phyloP scores from a whole-genome alignment of 2,113 vertebrate genomes.

The Pipa parva region DNA sequence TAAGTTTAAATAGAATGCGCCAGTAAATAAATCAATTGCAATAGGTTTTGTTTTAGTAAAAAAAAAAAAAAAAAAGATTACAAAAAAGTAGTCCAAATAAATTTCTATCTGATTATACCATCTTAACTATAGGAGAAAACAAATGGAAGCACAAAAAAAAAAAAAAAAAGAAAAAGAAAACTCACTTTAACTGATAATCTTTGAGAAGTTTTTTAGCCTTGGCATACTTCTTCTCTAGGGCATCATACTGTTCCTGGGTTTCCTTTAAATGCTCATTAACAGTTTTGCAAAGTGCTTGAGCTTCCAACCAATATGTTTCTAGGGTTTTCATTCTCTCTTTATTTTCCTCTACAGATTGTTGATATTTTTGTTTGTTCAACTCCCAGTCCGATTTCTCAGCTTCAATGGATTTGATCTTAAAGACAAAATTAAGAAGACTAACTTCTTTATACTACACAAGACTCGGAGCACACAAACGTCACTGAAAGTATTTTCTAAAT shows the following conservation, averaged over 20 bases:
- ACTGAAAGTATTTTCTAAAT: no score
- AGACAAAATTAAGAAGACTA: not conserved
- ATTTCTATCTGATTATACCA: no score
- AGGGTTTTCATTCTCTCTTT: slow-evolving; percentile 79
- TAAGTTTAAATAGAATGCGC: no score
- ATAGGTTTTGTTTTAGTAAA: no score
- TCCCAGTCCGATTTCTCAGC: slow-evolving; percentile 71
- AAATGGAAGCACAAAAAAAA: no score
- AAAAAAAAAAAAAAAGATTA: no score
- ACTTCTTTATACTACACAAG: no score
- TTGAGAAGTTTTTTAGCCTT: slow-evolving; percentile 89
- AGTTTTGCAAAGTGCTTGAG: slow-evolving; percentile 81
- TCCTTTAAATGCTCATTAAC: slow-evolving; percentile 81
- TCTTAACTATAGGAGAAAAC: no score
- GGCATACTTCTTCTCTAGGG: slow-evolving; percentile 85
- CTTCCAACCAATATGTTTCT: slow-evolving; percentile 85
- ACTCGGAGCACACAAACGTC: no score
- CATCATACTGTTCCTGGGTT: slow-evolving; percentile 78
- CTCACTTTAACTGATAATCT: slow-evolving; percentile 89
- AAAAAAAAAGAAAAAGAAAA: slow-evolving; percentile 38
- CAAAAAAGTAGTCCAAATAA: no score
- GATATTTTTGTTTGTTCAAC: slow-evolving; percentile 66
- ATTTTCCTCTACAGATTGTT: slow-evolving; percentile 73
- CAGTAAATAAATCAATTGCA: no score
- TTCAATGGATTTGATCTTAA: slow-evolving; percentile 68